Percentiles rank a stretch among this genome's conserved stretches.
Conservation (phyloP, 2,797 vertebrate species). For the Hirundo rustica region DNA sequence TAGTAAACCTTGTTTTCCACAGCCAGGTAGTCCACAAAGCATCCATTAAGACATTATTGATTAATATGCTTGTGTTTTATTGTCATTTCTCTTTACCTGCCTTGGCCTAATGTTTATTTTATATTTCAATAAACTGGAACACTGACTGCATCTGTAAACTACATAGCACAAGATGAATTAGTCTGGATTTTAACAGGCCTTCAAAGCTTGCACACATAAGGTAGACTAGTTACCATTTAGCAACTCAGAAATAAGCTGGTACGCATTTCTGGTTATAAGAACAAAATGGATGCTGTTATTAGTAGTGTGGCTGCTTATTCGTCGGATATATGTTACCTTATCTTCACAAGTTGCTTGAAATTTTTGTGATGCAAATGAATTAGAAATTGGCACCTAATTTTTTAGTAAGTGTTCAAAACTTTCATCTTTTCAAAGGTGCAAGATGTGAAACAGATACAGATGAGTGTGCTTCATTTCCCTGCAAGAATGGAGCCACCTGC, state of each 20-base stretch:
- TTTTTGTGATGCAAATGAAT: not conserved
- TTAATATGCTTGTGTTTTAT: not conserved
- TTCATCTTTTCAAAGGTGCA: conserved; percentile 73
- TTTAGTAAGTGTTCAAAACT: conserved; percentile 32
- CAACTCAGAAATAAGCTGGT: not conserved
- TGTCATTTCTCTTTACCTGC: conserved; percentile 33
- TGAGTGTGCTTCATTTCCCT: conserved; percentile 81
- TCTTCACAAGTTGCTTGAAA: not conserved
- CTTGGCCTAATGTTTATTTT: conserved; percentile 42
- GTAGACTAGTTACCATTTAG: conserved; percentile 14
- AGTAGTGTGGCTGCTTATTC: not conserved
- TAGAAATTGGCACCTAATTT: conserved; percentile 8
- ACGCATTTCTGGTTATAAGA: not conserved
- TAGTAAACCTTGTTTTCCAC: not conserved
- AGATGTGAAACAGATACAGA: conserved; percentile 82
- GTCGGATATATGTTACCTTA: not conserved
- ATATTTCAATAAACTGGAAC: conserved; percentile 14
- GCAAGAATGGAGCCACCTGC: conserved; percentile 84
- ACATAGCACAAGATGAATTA: conserved; percentile 28
- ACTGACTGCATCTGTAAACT: not conserved
- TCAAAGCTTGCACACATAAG: not conserved
- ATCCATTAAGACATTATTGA: not conserved
- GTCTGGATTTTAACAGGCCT: not conserved
- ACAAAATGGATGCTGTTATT: conserved; percentile 4
- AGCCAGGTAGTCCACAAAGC: not conserved